Conservation (phyloP, 2,797 vertebrate genomes). For the Notolabrus celidotus region DNA sequence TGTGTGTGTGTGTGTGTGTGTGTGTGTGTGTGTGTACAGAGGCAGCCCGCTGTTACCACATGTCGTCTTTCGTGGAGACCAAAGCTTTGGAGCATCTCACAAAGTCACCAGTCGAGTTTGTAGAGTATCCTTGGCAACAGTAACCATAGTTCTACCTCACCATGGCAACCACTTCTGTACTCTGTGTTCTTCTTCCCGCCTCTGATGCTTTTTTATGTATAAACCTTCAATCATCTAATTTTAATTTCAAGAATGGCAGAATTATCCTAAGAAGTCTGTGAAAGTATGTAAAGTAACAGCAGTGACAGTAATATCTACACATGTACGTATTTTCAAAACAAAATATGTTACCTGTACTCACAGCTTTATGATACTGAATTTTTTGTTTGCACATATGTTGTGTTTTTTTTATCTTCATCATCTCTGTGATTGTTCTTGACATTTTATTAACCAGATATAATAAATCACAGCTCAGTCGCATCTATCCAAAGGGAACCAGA, state of each 20-base stretch:
- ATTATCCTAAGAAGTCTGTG: not conserved
- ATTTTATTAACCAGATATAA: conserved; percentile 89
- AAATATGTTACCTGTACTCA: too few species aligned
- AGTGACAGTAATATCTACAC: too few species aligned
- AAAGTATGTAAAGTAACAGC: not conserved
- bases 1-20: not conserved
- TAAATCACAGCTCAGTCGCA: conserved; percentile 96
- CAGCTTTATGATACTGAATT: too few species aligned
- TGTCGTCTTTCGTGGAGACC: conserved; percentile 99
- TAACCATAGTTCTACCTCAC: conserved; percentile 39
- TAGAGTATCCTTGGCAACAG: conserved; percentile 94
- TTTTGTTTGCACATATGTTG: too few species aligned
- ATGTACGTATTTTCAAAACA: too few species aligned
- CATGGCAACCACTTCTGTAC: conserved; percentile 45
- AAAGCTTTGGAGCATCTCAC: conserved; percentile 98
- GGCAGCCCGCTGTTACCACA: conserved; percentile 95
- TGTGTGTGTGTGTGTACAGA: conserved; percentile 78
- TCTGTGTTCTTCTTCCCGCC: conserved; percentile 27
- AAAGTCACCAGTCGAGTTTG: conserved; percentile 98
- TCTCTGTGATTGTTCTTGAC: conserved; percentile 80
- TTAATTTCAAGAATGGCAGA: not conserved
- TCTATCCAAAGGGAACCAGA: conserved; percentile 97
- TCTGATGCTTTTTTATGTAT: not conserved
- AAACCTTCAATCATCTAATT: conserved; percentile 7
- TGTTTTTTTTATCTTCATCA: not conserved